Evolutionary conservation across 1,140 invertebrate genomes (phyloP).

Genomic region (Leptinotarsa texana): DNA sequence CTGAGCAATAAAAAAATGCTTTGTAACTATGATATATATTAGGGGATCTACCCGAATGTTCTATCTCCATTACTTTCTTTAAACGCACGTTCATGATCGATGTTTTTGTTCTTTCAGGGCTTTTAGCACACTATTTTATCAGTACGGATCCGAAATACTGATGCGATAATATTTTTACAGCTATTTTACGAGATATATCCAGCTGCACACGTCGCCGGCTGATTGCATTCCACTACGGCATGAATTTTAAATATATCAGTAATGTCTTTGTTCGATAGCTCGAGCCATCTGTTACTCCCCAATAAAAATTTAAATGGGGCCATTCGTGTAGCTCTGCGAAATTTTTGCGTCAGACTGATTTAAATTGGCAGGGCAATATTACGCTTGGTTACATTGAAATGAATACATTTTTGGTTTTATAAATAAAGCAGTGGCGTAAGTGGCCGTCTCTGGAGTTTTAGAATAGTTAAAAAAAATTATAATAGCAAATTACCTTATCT

Average conservation of each 20-base stretch:
- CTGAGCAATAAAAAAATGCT: too few relatives aligned
- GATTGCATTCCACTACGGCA: neutral
- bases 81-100: neutral
- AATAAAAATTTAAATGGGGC: neutral
- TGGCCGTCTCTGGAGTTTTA: neutral
- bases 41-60: neutral
- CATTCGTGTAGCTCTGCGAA: neutral
- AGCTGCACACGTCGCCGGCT: constrained; percentile 4
- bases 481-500: too few relatives aligned
- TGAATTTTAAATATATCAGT: constrained; percentile 4
- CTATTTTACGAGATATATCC: constrained; percentile 6
- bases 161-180: constrained; percentile 6
- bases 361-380: constrained; percentile 1
- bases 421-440: neutral
- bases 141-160: neutral
- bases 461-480: too few relatives aligned
- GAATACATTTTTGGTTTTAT: constrained; percentile 3
- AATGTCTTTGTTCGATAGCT: constrained; percentile 6
- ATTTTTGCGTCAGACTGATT: constrained; percentile 1
- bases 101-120: neutral
- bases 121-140: neutral
- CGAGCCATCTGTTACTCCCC: constrained; percentile 4
- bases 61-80: neutral
- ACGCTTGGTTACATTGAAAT: neutral
- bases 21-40: too few relatives aligned